These are phyloP conservation scores for Miltochrista miniata DNA, from an alignment of 2,888 invertebrate species.

Conservation along the genomic window DNA sequence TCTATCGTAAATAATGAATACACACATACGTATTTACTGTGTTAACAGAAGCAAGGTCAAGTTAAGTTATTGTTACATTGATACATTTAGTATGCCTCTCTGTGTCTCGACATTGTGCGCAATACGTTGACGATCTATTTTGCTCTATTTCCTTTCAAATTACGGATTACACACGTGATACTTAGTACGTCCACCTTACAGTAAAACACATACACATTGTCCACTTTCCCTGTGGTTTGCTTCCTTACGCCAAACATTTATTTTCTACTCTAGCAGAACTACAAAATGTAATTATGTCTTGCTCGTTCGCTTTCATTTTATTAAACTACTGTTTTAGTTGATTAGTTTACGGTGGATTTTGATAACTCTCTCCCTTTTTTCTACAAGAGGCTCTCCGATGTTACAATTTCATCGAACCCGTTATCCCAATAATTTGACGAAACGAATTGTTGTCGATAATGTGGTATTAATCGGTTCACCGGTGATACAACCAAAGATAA, in stretches of 20 bases:
- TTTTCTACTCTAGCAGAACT: background rate
- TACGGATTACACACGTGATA: slow-evolving; percentile 39
- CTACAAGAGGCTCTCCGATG: too few relatives aligned
- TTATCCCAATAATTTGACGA: too few relatives aligned
- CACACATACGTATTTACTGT: slow-evolving; percentile 17
- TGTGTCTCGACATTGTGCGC: slow-evolving; percentile 34
- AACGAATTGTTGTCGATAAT: too few relatives aligned
- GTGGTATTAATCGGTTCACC: too few relatives aligned
- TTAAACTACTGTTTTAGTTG: too few relatives aligned
- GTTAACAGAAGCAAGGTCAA: slow-evolving; percentile 56
- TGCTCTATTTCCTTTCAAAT: slow-evolving; percentile 67
- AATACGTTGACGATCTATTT: slow-evolving; percentile 47
- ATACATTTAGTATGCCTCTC: slow-evolving; percentile 19
- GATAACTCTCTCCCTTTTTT: too few relatives aligned
- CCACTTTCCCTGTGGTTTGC: slow-evolving; percentile 59
- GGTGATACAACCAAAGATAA: too few relatives aligned
- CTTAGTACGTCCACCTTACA: slow-evolving; percentile 53
- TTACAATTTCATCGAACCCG: too few relatives aligned
- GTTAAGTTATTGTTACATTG: slow-evolving; percentile 54
- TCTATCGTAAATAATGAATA: slow-evolving; percentile 43
- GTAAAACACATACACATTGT: slow-evolving; percentile 30
- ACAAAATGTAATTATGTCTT: too few relatives aligned
- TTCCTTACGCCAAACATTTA: slow-evolving; percentile 27
- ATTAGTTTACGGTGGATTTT: too few relatives aligned
- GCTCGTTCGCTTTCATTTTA: too few relatives aligned